Evolutionary conservation across 2,888 invertebrate species (phyloP), one percentile per base, ranked within the genome.

Genomic region (Brenthis daphne): DNA sequence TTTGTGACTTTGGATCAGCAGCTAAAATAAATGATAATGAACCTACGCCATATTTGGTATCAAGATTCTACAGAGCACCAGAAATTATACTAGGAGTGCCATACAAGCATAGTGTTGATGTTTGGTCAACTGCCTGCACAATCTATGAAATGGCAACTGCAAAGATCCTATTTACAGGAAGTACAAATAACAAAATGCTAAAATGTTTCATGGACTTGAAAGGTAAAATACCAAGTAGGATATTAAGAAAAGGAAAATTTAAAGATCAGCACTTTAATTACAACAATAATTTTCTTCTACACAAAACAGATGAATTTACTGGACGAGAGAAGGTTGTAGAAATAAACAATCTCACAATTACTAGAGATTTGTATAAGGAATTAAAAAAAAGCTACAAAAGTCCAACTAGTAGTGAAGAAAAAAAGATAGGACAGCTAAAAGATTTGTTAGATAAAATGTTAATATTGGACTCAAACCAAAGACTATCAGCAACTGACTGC

Each of bases 1-100:
- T 99, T 57, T 99, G 99, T 90, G 99, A 99, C 94, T 99, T 99
- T 93, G 99, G 99, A 24, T 99, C 99, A 4, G 99, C 99, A 8
- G 96, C 97, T 13, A 96, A 97, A 83, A 95, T 97, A 24, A 96
- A 96, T 77, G 99, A 99, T 79, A 98, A 98, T 91, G 99, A 99
- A 89, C 96, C 98, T 67, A 99, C 99, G 4, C 99, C 99, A 0
- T 99, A 99, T 88, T 94, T 99, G 74, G 99, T 99, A 67, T 99
- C 99, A 67, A 94, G 99, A 79, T 99, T 99, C 93, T 99, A 99
- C 90, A 95, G 99, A 82, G 97, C 99, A 8, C 99, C 99, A 1
- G 99, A 99, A 95, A 99, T 99, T 69, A 99, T 99, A 87, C 93
- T 99, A 79, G 99, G 99, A 48, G 95, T 99, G 84, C 95, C 96